Percentiles rank a stretch among this genome's conserved stretches.
These are phyloP conservation scores for Caligus rogercresseyi DNA, from an alignment of 1,140 invertebrate genomes.

Conservation along the genomic window DNA sequence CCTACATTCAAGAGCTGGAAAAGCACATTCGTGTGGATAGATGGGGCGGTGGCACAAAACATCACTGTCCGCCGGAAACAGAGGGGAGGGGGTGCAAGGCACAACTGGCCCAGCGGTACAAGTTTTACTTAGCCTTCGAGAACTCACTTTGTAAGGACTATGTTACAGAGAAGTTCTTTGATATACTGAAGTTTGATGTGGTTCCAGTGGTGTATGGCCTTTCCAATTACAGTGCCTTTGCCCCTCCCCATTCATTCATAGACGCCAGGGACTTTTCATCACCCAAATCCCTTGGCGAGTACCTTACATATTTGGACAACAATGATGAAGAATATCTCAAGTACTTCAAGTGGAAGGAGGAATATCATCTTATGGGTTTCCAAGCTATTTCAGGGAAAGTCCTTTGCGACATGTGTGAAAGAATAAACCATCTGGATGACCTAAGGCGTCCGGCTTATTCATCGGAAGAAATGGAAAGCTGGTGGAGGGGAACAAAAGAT, in stretches of 20 bases:
- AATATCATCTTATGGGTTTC: too few species aligned
- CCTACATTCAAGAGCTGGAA: constrained; percentile 58
- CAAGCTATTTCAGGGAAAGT: too few species aligned
- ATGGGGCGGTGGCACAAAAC: constrained; percentile 31
- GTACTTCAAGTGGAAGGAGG: too few species aligned
- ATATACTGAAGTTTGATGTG: constrained; percentile 28
- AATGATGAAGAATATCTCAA: too few species aligned
- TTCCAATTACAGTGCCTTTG: constrained; percentile 33
- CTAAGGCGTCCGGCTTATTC: too few species aligned
- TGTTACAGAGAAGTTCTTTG: constrained; percentile 29
- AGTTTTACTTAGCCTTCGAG: constrained; percentile 36
- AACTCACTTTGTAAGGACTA: constrained; percentile 31
- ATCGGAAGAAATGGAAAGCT: too few species aligned
- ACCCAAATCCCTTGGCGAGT: too few species aligned
- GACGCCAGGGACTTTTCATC: too few species aligned
- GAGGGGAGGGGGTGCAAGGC: constrained; percentile 29
- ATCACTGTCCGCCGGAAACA: constrained; percentile 21
- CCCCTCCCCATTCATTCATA: constrained; percentile 47
- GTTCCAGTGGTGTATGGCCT: constrained; percentile 51
- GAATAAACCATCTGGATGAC: too few species aligned
- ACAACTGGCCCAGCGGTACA: constrained; percentile 27
- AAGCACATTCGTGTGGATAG: constrained; percentile 53
- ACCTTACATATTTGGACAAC: too few species aligned
- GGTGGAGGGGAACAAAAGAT: too few species aligned
- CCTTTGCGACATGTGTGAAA: too few species aligned